phyloP scores from a whole-genome alignment of 2,888 invertebrate species.

The Orgyia antiqua region DNA sequence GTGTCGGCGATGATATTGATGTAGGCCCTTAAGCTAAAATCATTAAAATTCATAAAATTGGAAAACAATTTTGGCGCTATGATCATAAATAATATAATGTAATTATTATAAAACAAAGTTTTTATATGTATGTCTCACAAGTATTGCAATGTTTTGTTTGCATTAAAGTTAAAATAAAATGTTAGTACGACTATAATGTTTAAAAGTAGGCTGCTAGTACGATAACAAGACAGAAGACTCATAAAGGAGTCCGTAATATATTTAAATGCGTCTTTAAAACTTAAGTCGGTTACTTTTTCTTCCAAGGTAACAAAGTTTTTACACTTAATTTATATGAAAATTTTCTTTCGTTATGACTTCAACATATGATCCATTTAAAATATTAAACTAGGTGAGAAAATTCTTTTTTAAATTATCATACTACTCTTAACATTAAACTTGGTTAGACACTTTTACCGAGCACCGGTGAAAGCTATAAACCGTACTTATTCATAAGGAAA shows the following conservation, averaged over 20 bases:
- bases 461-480: not conserved
- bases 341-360: slow-evolving; percentile 36
- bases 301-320: slow-evolving; percentile 43
- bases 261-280: slow-evolving; percentile 46
- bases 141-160: no score
- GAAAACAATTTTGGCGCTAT: no score
- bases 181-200: no score
- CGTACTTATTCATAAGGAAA: slow-evolving; percentile 3
- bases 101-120: no score
- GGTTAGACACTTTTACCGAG: not conserved
- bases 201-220: no score
- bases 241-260: slow-evolving; percentile 27
- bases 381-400: slow-evolving; percentile 8
- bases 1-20: no score
- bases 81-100: no score
- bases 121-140: no score
- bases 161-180: no score
- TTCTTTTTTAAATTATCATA: not conserved
- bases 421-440: not conserved
- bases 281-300: slow-evolving; percentile 41
- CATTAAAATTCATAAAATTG: no score
- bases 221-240: no score
- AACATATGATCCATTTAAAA: slow-evolving; percentile 23
- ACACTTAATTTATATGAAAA: slow-evolving; percentile 65
- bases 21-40: no score